Evolutionary conservation across 1,140 invertebrate genomes (phyloP).

Genomic region (Diachasma alloeum): DNA sequence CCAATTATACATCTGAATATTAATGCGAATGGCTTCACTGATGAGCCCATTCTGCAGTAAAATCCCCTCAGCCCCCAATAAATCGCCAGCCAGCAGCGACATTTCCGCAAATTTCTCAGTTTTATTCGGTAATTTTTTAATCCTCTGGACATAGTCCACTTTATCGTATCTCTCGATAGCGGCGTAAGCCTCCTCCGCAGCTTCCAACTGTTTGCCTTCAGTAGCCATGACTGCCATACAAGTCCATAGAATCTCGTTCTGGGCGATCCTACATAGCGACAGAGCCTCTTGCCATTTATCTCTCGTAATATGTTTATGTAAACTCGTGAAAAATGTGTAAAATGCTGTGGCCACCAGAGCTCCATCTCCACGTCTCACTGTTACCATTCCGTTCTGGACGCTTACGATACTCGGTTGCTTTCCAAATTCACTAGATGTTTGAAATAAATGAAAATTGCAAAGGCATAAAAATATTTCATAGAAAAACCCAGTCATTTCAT

Average conservation of each 20-base stretch:
- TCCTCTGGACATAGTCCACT: constrained; percentile 83
- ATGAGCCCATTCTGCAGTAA: constrained; percentile 80
- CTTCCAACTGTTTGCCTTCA: constrained; percentile 78
- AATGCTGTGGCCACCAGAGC: constrained; percentile 72
- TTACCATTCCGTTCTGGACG: constrained; percentile 82
- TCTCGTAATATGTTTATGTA: constrained; percentile 72
- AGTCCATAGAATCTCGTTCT: constrained; percentile 89
- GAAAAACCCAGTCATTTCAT: too few species aligned
- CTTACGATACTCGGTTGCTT: constrained; percentile 79
- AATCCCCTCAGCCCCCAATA: constrained; percentile 83
- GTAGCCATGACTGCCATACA: constrained; percentile 88
- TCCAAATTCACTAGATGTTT: constrained; percentile 76
- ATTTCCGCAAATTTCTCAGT: constrained; percentile 80
- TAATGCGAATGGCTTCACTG: constrained; percentile 80
- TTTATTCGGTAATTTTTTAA: constrained; percentile 63
- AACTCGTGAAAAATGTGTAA: constrained; percentile 73
- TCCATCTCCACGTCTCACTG: constrained; percentile 76
- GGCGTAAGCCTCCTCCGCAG: constrained; percentile 94
- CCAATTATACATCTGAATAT: constrained; percentile 88
- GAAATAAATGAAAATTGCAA: constrained; percentile 29
- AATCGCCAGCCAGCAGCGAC: constrained; percentile 80
- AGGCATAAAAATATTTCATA: too few species aligned
- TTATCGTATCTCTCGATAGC: constrained; percentile 90
- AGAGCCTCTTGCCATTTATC: constrained; percentile 80
- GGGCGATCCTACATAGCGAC: constrained; percentile 79